These are phyloP conservation scores for Trichogramma pretiosum DNA, from an alignment of 1,140 invertebrate species.

Conservation along the genomic window DNA sequence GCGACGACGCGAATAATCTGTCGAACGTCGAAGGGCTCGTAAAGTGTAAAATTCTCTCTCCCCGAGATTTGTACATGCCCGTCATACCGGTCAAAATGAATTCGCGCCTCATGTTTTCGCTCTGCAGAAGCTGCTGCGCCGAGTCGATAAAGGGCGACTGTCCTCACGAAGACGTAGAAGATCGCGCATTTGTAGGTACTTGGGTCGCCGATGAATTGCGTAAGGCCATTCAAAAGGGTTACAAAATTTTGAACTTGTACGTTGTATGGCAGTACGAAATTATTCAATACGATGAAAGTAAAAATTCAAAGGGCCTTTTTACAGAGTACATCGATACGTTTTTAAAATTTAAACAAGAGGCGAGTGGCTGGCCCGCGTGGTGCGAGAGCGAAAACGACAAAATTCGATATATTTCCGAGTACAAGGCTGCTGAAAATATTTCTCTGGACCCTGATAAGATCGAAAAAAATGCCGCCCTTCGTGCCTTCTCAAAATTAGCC, in stretches of 20 bases:
- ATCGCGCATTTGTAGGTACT: conserved; percentile 32
- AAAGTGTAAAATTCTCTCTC: conserved; percentile 22
- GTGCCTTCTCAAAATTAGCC: conserved; percentile 27
- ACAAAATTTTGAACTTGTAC: conserved; percentile 30
- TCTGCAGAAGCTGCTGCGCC: conserved; percentile 21
- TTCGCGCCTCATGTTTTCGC: conserved; percentile 16
- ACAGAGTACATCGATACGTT: conserved; percentile 27
- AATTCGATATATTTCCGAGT: neutral
- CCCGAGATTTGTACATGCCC: conserved; percentile 20
- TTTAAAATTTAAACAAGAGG: conserved; percentile 33
- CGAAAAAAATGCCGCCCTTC: conserved; percentile 28
- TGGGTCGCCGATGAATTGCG: conserved; percentile 35
- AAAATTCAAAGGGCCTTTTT: conserved; percentile 27
- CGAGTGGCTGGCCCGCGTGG: conserved; percentile 26
- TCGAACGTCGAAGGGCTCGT: conserved; percentile 15
- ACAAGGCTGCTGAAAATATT: conserved; percentile 25
- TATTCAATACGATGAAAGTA: conserved; percentile 5
- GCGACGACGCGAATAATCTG: neutral
- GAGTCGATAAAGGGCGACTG: conserved; percentile 14
- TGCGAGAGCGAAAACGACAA: conserved; percentile 13
- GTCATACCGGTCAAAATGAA: conserved; percentile 15
- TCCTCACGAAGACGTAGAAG: conserved; percentile 25
- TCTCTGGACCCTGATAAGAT: conserved; percentile 31
- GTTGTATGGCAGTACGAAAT: conserved; percentile 37
- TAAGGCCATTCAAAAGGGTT: conserved; percentile 31